Conservation (phyloP, 2,888 invertebrate species). For the Rhaphigaster nebulosa region DNA sequence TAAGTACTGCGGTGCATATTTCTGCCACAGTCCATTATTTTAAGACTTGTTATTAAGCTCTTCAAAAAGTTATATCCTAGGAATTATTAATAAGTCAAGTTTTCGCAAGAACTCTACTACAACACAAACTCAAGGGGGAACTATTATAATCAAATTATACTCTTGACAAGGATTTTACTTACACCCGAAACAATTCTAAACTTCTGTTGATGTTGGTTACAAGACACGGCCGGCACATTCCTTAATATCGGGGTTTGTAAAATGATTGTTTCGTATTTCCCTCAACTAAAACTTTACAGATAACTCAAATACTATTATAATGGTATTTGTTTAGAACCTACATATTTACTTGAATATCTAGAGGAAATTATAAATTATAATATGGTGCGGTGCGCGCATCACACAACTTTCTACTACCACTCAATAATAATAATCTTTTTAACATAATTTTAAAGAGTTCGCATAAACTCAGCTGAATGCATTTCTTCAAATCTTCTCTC, state of each 20-base stretch:
- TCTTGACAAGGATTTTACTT: background rate
- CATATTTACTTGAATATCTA: no score
- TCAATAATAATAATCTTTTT: no score
- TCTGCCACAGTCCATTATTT: background rate
- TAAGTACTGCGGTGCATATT: background rate
- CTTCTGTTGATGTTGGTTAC: background rate
- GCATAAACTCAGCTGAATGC: no score
- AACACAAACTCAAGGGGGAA: background rate
- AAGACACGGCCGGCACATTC: background rate
- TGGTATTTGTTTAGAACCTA: background rate
- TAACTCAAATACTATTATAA: background rate
- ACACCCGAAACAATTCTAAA: background rate
- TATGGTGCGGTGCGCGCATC: no score
- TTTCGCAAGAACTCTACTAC: background rate
- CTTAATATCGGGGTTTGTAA: background rate
- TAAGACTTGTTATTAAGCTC: no score
- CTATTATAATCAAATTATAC: slow-evolving; percentile 19
- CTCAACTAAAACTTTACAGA: background rate
- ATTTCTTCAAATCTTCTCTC: no score
- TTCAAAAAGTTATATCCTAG: background rate
- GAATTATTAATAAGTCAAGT: background rate
- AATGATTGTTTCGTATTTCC: background rate
- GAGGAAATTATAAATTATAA: no score
- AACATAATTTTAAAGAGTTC: no score
- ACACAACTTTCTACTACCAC: no score